Evolutionary conservation across 1,140 invertebrate genomes (phyloP).

Genomic region (Ctenoplectra terminalis): DNA sequence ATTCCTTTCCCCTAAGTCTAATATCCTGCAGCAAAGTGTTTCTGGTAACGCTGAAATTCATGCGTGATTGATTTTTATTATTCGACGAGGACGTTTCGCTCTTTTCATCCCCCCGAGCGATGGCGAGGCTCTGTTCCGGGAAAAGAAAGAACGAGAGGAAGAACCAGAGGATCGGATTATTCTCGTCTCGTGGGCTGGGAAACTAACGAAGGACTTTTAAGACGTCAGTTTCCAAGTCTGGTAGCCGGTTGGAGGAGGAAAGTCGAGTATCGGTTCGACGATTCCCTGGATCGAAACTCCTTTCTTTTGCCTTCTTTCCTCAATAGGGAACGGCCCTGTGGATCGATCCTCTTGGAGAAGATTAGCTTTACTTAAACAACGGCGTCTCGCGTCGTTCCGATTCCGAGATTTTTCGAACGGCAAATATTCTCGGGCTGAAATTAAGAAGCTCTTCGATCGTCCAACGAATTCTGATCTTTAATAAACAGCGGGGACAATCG

Average conservation of each 20-base stretch:
- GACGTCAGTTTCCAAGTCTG: constrained; percentile 62
- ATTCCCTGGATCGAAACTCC: constrained; percentile 55
- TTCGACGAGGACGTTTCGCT: not conserved
- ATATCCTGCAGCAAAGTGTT: constrained; percentile 5
- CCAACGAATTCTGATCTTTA: not conserved
- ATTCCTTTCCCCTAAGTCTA: not conserved
- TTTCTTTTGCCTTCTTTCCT: constrained; percentile 51
- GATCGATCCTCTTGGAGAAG: constrained; percentile 50
- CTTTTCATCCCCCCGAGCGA: constrained; percentile 5
- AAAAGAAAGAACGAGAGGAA: not conserved
- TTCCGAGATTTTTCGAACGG: constrained; percentile 27
- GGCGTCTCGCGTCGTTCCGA: constrained; percentile 26
- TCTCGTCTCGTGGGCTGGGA: constrained; percentile 59
- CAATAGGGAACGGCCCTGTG: constrained; percentile 10
- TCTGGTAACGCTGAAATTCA: constrained; percentile 29
- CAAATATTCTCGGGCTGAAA: constrained; percentile 37
- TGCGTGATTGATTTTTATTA: constrained; percentile 43
- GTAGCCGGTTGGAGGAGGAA: constrained; percentile 44
- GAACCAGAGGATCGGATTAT: constrained; percentile 67
- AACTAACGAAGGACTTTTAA: constrained; percentile 74
- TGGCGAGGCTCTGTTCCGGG: not conserved
- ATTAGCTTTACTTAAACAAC: constrained; percentile 68
- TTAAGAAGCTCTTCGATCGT: constrained; percentile 19
- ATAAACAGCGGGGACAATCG: not conserved
- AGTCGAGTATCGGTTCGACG: constrained; percentile 51